phyloP scores from a whole-genome alignment of 1,140 invertebrate species.

The Venturia canescens region DNA sequence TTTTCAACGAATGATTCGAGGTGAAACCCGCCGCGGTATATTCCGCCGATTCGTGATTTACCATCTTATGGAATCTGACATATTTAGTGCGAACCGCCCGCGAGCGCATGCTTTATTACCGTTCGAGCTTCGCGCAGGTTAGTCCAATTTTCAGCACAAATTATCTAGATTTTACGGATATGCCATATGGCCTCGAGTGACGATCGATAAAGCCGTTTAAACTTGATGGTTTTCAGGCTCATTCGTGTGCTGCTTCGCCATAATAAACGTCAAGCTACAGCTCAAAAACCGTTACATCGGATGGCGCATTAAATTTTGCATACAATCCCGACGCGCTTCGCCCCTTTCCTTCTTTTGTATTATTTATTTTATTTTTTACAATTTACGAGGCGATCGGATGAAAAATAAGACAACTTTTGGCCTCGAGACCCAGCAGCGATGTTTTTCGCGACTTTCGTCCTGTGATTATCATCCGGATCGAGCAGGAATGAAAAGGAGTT shows the following conservation, averaged over 20 bases:
- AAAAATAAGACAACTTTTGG: neutral
- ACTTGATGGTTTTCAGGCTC: neutral
- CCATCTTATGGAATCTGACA: no score
- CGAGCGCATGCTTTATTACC: no score
- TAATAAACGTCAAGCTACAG: neutral
- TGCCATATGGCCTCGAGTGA: neutral
- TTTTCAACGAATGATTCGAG: no score
- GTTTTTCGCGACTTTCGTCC: no score
- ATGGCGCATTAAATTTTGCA: constrained; percentile 1
- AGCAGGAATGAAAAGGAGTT: no score
- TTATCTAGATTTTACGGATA: neutral
- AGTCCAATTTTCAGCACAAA: neutral
- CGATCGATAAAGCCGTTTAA: neutral
- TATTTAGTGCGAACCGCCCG: no score
- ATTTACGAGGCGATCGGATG: neutral
- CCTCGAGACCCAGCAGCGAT: no score
- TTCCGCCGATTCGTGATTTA: no score
- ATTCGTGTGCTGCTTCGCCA: neutral
- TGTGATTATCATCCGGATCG: no score
- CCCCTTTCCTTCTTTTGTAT: neutral
- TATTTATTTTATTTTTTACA: no score
- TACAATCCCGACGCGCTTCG: neutral
- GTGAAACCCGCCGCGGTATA: no score
- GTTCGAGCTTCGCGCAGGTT: no score
- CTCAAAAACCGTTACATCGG: neutral